These are phyloP conservation scores for Diabrotica balteata DNA, from an alignment of 2,888 invertebrate species.

Conservation along the genomic window DNA sequence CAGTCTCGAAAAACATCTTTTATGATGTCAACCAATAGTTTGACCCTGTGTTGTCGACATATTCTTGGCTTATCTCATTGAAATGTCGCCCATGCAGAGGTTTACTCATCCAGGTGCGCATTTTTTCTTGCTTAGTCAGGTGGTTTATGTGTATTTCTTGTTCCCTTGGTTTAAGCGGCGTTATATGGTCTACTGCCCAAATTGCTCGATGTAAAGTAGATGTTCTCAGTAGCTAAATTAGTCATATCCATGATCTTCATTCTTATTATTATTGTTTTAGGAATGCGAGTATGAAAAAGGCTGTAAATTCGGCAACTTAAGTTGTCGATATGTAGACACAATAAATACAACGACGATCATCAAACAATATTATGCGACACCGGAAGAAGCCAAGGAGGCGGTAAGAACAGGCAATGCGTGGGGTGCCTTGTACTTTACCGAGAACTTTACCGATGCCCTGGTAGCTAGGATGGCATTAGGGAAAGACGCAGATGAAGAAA, in stretches of 20 bases:
- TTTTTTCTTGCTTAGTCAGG: too few species aligned
- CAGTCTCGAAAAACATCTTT: too few species aligned
- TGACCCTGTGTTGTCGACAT: background rate
- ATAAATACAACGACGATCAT: constrained; percentile 66
- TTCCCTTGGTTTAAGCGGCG: too few species aligned
- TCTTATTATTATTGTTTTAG: constrained; percentile 8
- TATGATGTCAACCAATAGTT: too few species aligned
- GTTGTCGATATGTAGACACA: constrained; percentile 70
- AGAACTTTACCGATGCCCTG: constrained; percentile 87
- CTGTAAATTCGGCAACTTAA: constrained; percentile 76
- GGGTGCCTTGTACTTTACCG: constrained; percentile 88
- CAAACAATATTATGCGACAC: constrained; percentile 72
- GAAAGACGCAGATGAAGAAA: constrained; percentile 85
- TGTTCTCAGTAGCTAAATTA: too few species aligned
- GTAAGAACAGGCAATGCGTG: constrained; percentile 82
- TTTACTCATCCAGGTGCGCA: too few species aligned
- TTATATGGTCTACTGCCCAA: too few species aligned
- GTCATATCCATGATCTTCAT: too few species aligned
- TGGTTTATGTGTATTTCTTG: too few species aligned
- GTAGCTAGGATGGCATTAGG: constrained; percentile 82
- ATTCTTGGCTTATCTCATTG: background rate
- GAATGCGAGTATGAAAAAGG: constrained; percentile 60
- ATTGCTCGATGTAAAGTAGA: too few species aligned
- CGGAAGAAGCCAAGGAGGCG: constrained; percentile 73
- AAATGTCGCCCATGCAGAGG: too few species aligned